These are phyloP conservation scores for Platerodrilus igneus DNA, from an alignment of 2,888 invertebrate species.

Conservation along the genomic window DNA sequence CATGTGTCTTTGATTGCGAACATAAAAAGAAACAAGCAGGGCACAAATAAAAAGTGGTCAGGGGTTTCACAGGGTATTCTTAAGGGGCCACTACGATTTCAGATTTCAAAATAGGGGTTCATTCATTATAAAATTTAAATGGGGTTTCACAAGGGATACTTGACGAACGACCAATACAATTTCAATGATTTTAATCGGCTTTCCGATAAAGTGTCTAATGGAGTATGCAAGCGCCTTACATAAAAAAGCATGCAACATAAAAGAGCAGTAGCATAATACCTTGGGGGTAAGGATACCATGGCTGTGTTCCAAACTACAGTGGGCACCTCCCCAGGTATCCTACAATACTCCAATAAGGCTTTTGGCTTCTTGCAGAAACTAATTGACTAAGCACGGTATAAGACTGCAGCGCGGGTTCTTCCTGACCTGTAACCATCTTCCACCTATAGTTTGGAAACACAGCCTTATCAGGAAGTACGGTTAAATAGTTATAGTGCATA, in stretches of 20 bases:
- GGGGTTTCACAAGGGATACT: no score
- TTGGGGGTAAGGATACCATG: slow-evolving; percentile 61
- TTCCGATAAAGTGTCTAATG: no score
- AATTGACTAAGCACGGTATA: slow-evolving; percentile 33
- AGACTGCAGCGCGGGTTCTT: slow-evolving; percentile 35
- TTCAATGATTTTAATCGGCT: no score
- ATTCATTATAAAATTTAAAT: no score
- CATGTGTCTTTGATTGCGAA: no score
- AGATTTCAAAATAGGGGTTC: no score
- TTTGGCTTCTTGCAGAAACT: slow-evolving; percentile 36
- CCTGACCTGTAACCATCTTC: slow-evolving; percentile 39
- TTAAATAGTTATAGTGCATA: slow-evolving; percentile 28
- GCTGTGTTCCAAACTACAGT: slow-evolving; percentile 60
- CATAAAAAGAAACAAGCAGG: no score
- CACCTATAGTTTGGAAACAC: slow-evolving; percentile 51
- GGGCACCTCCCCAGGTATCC: slow-evolving; percentile 47
- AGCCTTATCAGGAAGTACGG: slow-evolving; percentile 46
- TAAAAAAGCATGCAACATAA: slow-evolving; percentile 21
- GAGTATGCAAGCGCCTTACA: no score
- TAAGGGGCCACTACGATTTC: no score
- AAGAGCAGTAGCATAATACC: slow-evolving; percentile 45
- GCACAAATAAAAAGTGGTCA: no score
- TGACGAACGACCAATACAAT: no score
- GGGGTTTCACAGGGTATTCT: no score
- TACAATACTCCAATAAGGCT: slow-evolving; percentile 39